These are phyloP conservation scores for Drosophila hamatofila DNA, from an alignment of 2,888 invertebrate genomes.

Conservation along the genomic window DNA sequence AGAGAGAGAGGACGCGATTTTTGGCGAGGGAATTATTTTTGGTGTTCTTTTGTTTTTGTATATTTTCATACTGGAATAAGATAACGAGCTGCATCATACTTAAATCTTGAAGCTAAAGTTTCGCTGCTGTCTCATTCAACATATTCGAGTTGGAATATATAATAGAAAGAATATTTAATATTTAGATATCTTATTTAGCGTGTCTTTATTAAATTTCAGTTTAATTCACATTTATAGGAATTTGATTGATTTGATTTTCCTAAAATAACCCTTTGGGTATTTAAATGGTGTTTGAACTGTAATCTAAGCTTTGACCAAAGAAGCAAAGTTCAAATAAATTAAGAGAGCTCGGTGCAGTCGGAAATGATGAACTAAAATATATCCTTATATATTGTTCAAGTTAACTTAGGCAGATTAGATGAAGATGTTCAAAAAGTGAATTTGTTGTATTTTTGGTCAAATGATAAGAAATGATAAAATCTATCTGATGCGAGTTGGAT, in stretches of 20 bases:
- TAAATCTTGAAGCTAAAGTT: background rate
- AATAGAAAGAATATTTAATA: background rate
- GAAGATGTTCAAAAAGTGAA: background rate
- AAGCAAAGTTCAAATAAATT: background rate
- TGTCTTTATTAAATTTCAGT: background rate
- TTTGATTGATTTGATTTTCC: background rate
- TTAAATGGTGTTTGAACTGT: background rate
- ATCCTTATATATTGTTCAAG: background rate
- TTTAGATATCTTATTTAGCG: background rate
- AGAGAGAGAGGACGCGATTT: conserved; percentile 12
- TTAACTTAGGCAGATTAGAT: no score
- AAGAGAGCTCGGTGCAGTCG: background rate
- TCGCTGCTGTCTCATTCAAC: background rate
- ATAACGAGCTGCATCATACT: background rate
- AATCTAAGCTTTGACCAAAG: background rate
- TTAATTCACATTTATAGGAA: background rate
- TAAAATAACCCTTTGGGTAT: background rate
- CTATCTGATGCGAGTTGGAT: no score
- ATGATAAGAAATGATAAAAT: no score
- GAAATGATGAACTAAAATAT: background rate
- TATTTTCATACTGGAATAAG: background rate
- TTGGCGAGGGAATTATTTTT: background rate
- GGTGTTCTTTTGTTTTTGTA: background rate
- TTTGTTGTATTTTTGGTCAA: no score
- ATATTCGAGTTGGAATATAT: background rate